Conservation (phyloP, 2,888 invertebrate species). For the Bombylius discolor region DNA sequence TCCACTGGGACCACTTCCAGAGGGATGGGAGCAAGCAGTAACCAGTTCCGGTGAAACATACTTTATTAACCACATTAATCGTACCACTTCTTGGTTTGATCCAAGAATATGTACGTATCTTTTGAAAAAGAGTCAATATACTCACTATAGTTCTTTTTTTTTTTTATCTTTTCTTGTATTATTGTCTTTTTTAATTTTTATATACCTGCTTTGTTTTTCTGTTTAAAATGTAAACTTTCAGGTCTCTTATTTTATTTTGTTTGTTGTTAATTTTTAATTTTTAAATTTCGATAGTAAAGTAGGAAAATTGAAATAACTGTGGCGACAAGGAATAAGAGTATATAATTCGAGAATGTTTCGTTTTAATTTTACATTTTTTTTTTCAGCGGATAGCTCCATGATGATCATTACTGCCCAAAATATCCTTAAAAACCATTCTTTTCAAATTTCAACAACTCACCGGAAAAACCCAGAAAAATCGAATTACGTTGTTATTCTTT, state of each 20-base stretch:
- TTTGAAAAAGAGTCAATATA: not conserved
- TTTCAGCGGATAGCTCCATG: no score
- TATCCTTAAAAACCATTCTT: no score
- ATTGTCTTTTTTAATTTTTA: constrained; percentile 3
- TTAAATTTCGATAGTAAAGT: no score
- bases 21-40: constrained; percentile 86
- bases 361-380: no score
- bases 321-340: no score
- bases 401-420: no score
- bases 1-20: constrained; percentile 66
- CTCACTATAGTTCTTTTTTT: constrained; percentile 5
- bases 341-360: no score
- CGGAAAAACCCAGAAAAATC: no score
- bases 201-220: not conserved
- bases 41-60: constrained; percentile 79
- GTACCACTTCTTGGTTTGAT: constrained; percentile 96
- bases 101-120: constrained; percentile 85
- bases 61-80: constrained; percentile 74
- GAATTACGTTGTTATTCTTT: no score
- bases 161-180: constrained; percentile 9
- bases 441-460: no score
- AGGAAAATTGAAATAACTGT: no score
- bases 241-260: not conserved
- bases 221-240: not conserved
- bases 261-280: no score